Percentiles rank a stretch among this genome's conserved stretches.
phyloP scores from a whole-genome alignment of 2,113 vertebrate species.

The Petaurus breviceps region DNA sequence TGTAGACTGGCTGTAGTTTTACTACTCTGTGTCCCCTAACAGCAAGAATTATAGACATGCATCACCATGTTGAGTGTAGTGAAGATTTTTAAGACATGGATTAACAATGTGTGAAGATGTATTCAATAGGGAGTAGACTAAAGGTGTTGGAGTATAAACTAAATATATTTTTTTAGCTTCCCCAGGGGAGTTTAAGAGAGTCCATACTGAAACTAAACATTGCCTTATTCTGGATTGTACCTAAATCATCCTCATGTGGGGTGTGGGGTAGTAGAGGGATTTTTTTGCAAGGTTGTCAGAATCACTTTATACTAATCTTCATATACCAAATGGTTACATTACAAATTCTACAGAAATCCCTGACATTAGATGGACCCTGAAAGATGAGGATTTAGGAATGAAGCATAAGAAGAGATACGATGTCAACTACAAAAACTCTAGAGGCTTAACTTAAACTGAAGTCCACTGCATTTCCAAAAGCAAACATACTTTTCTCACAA shows the following conservation, averaged over 20 bases:
- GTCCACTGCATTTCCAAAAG: neutral
- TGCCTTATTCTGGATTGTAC: neutral
- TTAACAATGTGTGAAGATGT: neutral
- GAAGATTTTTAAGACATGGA: neutral
- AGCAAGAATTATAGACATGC: neutral
- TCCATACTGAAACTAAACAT: neutral
- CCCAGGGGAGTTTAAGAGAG: neutral
- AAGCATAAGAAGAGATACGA: neutral
- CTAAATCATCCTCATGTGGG: neutral
- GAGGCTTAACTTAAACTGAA: neutral
- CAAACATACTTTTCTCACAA: neutral
- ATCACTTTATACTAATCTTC: neutral
- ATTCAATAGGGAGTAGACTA: neutral
- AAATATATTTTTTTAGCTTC: neutral
- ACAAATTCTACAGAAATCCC: neutral
- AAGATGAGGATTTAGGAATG: constrained; percentile 13
- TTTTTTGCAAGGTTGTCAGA: neutral
- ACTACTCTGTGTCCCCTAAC: neutral
- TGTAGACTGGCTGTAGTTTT: neutral
- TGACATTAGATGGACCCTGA: constrained; percentile 6
- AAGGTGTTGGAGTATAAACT: neutral
- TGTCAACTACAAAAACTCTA: neutral
- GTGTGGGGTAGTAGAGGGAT: neutral
- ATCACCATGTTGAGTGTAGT: neutral
- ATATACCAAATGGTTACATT: neutral